Percentiles rank a stretch among this genome's conserved stretches.
These are phyloP conservation scores for Himalopsyche japonica DNA, from an alignment of 2,888 invertebrate species.

Conservation along the genomic window DNA sequence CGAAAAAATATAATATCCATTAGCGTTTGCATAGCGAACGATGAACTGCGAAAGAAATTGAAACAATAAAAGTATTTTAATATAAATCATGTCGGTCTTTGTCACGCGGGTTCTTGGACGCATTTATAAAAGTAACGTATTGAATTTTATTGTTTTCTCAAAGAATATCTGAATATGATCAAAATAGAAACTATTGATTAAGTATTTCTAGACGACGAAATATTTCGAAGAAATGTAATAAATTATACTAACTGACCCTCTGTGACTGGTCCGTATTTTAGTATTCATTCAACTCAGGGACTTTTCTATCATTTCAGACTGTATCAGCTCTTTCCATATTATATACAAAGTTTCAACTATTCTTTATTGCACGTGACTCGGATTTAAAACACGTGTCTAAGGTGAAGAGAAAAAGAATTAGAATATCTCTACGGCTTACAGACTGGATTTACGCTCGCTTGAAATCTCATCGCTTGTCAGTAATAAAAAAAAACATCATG, in stretches of 20 bases:
- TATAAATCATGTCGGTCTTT: background rate
- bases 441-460: background rate
- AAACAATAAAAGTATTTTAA: background rate
- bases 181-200: background rate
- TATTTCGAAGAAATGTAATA: background rate
- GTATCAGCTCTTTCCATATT: too few relatives aligned
- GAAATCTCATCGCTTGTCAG: background rate
- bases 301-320: too few relatives aligned
- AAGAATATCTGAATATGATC: background rate
- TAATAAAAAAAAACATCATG: too few relatives aligned
- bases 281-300: too few relatives aligned
- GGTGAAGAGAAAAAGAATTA: background rate
- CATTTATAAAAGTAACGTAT: background rate
- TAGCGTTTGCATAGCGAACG: background rate
- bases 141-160: background rate
- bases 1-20: background rate
- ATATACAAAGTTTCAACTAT: background rate
- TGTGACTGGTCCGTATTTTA: background rate
- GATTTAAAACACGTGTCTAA: background rate
- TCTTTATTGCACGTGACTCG: background rate
- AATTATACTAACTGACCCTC: background rate
- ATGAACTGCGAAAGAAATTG: background rate
- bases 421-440: background rate
- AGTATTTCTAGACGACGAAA: background rate
- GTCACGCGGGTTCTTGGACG: background rate